Conservation (phyloP, 2,888 invertebrate genomes). For the Eilema sororculum region DNA sequence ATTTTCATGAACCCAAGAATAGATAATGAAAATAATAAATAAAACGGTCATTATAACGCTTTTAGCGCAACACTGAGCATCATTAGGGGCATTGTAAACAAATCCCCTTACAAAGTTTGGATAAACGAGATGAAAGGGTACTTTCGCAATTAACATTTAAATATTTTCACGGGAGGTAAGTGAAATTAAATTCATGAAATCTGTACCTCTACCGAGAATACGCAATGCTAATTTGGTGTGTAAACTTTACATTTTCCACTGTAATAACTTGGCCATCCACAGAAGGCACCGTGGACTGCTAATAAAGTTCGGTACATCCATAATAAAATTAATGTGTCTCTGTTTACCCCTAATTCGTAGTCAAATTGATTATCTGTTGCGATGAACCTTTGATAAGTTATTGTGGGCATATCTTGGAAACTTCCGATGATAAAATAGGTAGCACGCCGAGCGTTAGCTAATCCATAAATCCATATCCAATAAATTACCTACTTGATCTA, state of each 20-base stretch:
- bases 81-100: conserved; percentile 73
- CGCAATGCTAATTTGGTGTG: conserved; percentile 42
- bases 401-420: no score
- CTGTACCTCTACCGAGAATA: conserved; percentile 39
- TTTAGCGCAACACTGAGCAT: conserved; percentile 63
- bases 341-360: neutral
- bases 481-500: no score
- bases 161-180: conserved; percentile 59
- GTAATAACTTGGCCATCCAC: neutral
- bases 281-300: neutral
- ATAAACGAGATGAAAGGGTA: conserved; percentile 69
- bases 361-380: neutral
- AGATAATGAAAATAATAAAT: conserved; percentile 60
- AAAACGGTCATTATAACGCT: conserved; percentile 66
- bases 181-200: conserved; percentile 58
- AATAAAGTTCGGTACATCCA: neutral
- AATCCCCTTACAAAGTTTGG: conserved; percentile 67
- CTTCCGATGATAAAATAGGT: neutral
- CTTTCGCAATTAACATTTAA: conserved; percentile 67
- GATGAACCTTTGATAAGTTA: no score
- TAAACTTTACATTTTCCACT: conserved; percentile 26
- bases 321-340: neutral
- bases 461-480: no score
- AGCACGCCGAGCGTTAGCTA: neutral
- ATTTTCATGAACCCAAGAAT: conserved; percentile 16